phyloP scores from a whole-genome alignment of 92 coral and sea anemone genomes.

The Actinostola sp. region DNA sequence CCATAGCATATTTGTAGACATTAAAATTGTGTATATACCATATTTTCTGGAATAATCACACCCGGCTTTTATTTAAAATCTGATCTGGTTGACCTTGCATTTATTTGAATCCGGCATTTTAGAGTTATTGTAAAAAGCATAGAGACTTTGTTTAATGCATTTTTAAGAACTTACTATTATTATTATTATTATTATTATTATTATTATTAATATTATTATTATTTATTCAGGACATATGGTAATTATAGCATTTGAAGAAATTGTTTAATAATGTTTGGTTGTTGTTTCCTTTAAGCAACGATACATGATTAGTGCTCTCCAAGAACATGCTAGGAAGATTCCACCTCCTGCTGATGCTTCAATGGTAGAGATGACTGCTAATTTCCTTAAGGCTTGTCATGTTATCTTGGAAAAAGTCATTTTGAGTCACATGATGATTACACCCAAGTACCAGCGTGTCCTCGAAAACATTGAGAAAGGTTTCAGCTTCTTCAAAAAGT shows the following conservation, averaged over 20 bases:
- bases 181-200: no score
- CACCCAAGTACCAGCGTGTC: constrained; percentile 22
- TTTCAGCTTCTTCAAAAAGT: constrained; percentile 44
- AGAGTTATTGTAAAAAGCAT: no score
- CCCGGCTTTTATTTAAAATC: no score
- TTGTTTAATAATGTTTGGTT: neutral
- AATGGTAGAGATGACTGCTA: constrained; percentile 25
- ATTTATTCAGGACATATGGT: constrained; percentile 4
- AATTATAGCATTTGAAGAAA: neutral
- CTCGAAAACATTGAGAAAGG: constrained; percentile 45
- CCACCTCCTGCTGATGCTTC: constrained; percentile 36
- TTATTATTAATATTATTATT: no score
- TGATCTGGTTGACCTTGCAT: no score
- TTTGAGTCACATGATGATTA: constrained; percentile 33
- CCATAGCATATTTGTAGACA: no score
- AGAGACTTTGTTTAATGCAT: no score
- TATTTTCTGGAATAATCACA: no score
- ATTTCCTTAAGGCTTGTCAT: constrained; percentile 57
- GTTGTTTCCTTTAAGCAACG: constrained; percentile 19
- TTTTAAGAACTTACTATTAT: no score
- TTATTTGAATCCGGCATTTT: no score
- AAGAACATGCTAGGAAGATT: constrained; percentile 25
- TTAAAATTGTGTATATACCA: no score
- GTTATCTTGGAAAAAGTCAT: constrained; percentile 52
- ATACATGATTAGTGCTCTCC: constrained; percentile 46